A percentile compares a stretch with the other conserved stretches of the same genome.
phyloP scores from a whole-genome alignment of 2,888 invertebrate genomes.

The Drosophila dives region DNA sequence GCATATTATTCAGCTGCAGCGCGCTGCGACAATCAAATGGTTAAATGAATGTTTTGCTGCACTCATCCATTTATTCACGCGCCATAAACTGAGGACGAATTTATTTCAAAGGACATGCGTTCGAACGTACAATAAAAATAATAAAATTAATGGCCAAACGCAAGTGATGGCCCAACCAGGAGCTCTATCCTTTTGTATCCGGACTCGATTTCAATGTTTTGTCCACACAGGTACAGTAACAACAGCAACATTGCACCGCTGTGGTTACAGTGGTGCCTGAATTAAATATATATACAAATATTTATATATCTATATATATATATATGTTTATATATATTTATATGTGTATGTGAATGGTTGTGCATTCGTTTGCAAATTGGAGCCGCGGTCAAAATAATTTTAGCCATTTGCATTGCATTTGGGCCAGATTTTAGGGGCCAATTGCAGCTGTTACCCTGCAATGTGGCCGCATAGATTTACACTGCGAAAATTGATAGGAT shows the following conservation, averaged over 20 bases:
- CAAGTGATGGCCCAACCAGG: slow-evolving; percentile 46
- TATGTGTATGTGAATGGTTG: slow-evolving; percentile 18
- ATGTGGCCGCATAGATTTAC: slow-evolving; percentile 56
- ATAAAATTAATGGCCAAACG: slow-evolving; percentile 72
- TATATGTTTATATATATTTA: background rate
- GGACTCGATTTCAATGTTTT: slow-evolving; percentile 16
- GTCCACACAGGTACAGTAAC: slow-evolving; percentile 17
- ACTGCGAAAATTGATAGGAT: background rate
- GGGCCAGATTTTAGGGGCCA: slow-evolving; percentile 64
- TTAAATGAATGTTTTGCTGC: slow-evolving; percentile 79
- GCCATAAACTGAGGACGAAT: slow-evolving; percentile 77
- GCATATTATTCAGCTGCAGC: slow-evolving; percentile 37
- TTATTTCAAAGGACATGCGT: slow-evolving; percentile 71
- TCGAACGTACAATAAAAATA: slow-evolving; percentile 69
- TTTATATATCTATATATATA: background rate
- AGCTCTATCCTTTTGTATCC: slow-evolving; percentile 11
- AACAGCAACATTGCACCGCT: slow-evolving; percentile 15
- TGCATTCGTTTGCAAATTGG: slow-evolving; percentile 59
- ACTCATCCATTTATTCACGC: slow-evolving; percentile 79
- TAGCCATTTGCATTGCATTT: slow-evolving; percentile 61
- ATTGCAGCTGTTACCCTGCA: slow-evolving; percentile 26
- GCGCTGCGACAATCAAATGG: slow-evolving; percentile 59
- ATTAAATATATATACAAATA: slow-evolving; percentile 62
- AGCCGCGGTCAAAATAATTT: slow-evolving; percentile 74
- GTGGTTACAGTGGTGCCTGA: slow-evolving; percentile 55